Percentiles rank a stretch among this genome's conserved stretches.
Evolutionary conservation across 2,113 vertebrate species (phyloP).

Genomic region (Manacus vitellinus): DNA sequence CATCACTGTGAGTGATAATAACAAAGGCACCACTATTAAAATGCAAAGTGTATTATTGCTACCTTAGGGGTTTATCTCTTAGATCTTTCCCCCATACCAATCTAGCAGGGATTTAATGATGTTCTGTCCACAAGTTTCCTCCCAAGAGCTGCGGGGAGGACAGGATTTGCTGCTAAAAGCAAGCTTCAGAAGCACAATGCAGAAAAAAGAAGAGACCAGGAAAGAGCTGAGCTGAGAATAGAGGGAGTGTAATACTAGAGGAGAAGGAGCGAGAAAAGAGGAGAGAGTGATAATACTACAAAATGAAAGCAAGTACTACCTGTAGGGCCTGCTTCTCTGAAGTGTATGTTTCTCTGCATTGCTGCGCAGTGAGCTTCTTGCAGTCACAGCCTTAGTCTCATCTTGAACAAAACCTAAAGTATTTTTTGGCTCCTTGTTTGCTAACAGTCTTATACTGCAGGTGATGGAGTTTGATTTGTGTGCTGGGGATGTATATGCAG

Average conservation of each 20-base stretch:
- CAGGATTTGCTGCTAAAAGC: conserved; percentile 27
- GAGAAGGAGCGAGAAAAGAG: neutral
- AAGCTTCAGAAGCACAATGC: neutral
- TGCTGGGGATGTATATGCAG: neutral
- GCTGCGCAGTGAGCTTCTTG: neutral
- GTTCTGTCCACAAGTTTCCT: neutral
- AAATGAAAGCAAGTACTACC: neutral
- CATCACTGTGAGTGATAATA: neutral
- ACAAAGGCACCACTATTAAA: conserved; percentile 18
- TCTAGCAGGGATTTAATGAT: conserved; percentile 46
- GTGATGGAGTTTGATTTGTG: neutral
- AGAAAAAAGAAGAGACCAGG: neutral
- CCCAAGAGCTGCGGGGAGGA: neutral
- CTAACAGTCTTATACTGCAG: neutral
- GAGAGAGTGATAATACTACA: neutral
- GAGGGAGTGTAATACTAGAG: neutral
- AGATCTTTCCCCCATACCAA: neutral
- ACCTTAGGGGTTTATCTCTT: conserved; percentile 17
- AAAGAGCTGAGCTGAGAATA: neutral
- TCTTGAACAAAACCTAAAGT: neutral
- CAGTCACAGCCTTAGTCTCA: neutral
- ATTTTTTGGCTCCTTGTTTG: neutral
- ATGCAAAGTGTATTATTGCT: conserved; percentile 33
- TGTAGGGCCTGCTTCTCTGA: neutral
- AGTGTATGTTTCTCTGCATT: neutral